These are phyloP conservation scores for Takifugu bimaculatus DNA, from an alignment of 2,113 vertebrate species.

Conservation along the genomic window DNA sequence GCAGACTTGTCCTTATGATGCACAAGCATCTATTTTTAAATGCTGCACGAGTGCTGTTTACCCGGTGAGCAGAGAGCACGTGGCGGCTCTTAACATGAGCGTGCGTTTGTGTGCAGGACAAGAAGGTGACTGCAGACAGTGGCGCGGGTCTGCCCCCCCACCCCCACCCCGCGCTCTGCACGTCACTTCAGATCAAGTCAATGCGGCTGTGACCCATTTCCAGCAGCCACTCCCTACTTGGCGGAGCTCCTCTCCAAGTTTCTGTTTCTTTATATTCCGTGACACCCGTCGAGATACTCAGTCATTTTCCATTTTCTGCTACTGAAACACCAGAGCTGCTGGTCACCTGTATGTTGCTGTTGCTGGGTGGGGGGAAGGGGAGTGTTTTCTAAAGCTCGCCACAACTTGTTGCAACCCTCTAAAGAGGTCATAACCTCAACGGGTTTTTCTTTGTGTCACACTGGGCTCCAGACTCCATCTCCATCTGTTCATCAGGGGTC, in stretches of 20 bases:
- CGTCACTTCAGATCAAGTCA: conserved; percentile 68
- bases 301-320: conserved; percentile 1
- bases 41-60: conserved; percentile 29
- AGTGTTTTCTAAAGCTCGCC: conserved; percentile 4
- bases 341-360: background rate
- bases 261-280: conserved; percentile 14
- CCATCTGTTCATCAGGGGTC: conserved; percentile 42
- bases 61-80: conserved; percentile 11
- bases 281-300: conserved; percentile 2
- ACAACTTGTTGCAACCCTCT: conserved; percentile 8
- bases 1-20: conserved; percentile 19
- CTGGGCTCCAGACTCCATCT: conserved; percentile 1
- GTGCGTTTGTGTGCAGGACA: conserved; percentile 28
- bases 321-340: background rate
- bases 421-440: conserved; percentile 27
- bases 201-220: conserved; percentile 71
- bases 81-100: conserved; percentile 10
- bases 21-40: conserved; percentile 31
- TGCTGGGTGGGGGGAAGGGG: background rate
- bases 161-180: conserved; percentile 11
- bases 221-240: conserved; percentile 41
- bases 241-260: conserved; percentile 16
- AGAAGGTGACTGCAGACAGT: conserved; percentile 49
- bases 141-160: conserved; percentile 31
- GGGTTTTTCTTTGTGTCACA: conserved; percentile 20